Evolutionary conservation across 2,888 invertebrate genomes (phyloP).

Genomic region (Prosopocoilus inquinatus): DNA sequence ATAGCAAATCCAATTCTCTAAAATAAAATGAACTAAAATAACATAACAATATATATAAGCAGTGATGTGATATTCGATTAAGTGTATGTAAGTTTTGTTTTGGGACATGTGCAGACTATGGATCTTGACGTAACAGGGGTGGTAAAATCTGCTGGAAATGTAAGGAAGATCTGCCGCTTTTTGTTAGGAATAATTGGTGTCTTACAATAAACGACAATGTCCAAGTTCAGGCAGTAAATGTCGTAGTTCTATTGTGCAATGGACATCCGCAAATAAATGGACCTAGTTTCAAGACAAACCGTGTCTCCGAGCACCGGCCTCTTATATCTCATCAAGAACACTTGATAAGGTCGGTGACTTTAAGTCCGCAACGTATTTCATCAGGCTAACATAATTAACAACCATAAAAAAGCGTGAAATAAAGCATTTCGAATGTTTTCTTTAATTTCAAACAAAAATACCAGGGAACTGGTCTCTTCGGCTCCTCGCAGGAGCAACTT

Average conservation of each 20-base stretch:
- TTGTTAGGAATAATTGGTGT: slow-evolving; percentile 14
- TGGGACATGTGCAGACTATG: not conserved
- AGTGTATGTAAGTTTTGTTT: too few relatives aligned
- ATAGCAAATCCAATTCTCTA: too few relatives aligned
- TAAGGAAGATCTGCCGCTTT: not conserved
- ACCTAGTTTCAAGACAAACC: slow-evolving; percentile 16
- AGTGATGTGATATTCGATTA: too few relatives aligned
- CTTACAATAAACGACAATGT: slow-evolving; percentile 14
- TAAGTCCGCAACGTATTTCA: slow-evolving; percentile 13
- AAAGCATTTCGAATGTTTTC: slow-evolving; percentile 15
- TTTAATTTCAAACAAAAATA: not conserved
- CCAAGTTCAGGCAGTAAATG: slow-evolving; percentile 15
- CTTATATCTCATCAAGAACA: slow-evolving; percentile 4
- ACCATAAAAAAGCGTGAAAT: slow-evolving; percentile 6
- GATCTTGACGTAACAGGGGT: not conserved
- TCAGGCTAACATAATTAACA: slow-evolving; percentile 16
- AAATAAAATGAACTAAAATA: too few relatives aligned
- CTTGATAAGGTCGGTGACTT: slow-evolving; percentile 14
- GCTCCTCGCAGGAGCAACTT: too few relatives aligned
- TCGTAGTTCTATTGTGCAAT: slow-evolving; percentile 18
- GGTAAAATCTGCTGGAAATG: not conserved
- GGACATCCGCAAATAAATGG: slow-evolving; percentile 19
- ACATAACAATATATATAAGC: too few relatives aligned
- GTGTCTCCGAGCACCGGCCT: slow-evolving; percentile 6
- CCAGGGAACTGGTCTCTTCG: too few relatives aligned